Percentiles rank a stretch among this genome's conserved stretches.
Evolutionary conservation across 2,113 vertebrate species (phyloP).

Genomic region (Platysternon megacephalum): DNA sequence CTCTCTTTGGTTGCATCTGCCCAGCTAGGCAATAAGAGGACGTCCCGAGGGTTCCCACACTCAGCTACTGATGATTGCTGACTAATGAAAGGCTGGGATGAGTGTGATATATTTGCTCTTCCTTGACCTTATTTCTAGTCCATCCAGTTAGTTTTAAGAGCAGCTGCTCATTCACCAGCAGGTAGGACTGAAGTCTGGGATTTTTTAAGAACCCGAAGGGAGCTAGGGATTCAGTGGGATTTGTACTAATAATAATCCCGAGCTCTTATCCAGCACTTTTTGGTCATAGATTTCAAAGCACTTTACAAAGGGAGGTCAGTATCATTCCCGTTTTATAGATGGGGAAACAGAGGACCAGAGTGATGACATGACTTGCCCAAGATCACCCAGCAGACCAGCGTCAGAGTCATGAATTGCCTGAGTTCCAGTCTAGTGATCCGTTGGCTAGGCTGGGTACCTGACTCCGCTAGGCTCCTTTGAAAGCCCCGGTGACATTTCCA

Average conservation of each 20-base stretch:
- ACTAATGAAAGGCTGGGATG: not conserved
- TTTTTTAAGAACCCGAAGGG: not conserved
- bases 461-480: not conserved
- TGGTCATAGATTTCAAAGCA: not conserved
- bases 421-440: not conserved
- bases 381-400: not conserved
- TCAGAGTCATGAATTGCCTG: not conserved
- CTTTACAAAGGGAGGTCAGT: not conserved
- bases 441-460: not conserved
- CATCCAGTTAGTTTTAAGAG: not conserved
- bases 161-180: not conserved
- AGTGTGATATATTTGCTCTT: not conserved
- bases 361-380: not conserved
- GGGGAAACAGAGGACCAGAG: not conserved
- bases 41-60: not conserved
- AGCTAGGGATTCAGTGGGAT: not conserved
- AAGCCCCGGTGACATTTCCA: not conserved
- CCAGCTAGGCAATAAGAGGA: not conserved
- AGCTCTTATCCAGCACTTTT: no score
- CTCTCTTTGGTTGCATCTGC: not conserved
- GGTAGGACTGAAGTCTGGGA: no score
- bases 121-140: not conserved
- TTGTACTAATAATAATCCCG: not conserved
- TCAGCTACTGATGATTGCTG: not conserved
- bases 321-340: not conserved